These are phyloP conservation scores for Chrysocyon brachyurus DNA, from an alignment of 2,797 vertebrate species.

Conservation along the genomic window DNA sequence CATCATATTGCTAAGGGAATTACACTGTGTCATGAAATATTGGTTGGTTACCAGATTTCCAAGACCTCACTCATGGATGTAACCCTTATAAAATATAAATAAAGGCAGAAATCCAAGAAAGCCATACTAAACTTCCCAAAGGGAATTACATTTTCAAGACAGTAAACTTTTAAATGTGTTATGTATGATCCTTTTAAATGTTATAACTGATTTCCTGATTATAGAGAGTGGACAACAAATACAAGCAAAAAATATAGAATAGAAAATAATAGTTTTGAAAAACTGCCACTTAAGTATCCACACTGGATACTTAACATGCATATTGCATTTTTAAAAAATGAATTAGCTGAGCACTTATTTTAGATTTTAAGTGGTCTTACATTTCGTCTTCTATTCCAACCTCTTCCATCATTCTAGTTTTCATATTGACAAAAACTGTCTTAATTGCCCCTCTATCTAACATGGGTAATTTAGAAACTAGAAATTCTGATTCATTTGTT, in stretches of 20 bases:
- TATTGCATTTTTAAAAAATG: neutral
- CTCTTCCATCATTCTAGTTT: constrained; percentile 6
- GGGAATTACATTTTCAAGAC: constrained; percentile 59
- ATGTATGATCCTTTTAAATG: constrained; percentile 51
- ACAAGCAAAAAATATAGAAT: neutral
- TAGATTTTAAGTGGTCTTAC: constrained; percentile 9
- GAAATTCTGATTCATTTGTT: constrained; percentile 56
- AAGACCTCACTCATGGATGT: constrained; percentile 61
- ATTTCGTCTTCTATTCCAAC: constrained; percentile 38
- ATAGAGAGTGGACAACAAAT: constrained; percentile 9
- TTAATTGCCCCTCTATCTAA: constrained; percentile 26
- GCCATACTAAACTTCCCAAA: neutral
- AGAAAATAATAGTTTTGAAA: constrained; percentile 45
- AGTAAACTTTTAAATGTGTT: constrained; percentile 64
- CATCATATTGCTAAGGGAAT: constrained; percentile 61
- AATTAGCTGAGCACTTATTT: constrained; percentile 41
- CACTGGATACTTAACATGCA: neutral
- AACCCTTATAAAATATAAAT: constrained; percentile 55
- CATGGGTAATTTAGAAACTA: constrained; percentile 22
- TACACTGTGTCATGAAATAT: constrained; percentile 56
- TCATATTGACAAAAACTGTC: constrained; percentile 17
- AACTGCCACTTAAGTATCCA: neutral
- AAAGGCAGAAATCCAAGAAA: constrained; percentile 68
- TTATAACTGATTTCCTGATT: constrained; percentile 25
- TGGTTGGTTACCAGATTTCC: constrained; percentile 50